phyloP scores from a whole-genome alignment of 2,113 vertebrate species.

The Laticauda laticaudata region DNA sequence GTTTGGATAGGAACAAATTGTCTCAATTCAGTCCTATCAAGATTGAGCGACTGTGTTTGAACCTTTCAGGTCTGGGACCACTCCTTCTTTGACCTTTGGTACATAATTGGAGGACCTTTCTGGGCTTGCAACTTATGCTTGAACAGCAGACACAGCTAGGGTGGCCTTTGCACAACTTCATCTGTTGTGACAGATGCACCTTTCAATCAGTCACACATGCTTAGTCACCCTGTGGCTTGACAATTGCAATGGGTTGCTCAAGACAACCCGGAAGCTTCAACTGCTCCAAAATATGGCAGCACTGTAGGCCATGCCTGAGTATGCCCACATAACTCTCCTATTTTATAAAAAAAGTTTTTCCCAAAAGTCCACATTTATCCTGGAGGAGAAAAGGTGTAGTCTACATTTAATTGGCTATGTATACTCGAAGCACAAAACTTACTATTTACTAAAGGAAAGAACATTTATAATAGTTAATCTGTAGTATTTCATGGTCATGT shows the following conservation, averaged over 20 bases:
- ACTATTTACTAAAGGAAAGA: not conserved
- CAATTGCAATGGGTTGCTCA: not conserved
- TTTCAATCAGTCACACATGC: not conserved
- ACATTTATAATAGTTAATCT: slow-evolving; percentile 25
- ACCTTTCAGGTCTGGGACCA: not conserved
- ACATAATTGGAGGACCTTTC: not conserved
- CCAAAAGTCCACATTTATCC: not conserved
- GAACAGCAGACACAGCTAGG: not conserved
- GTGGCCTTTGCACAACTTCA: not conserved
- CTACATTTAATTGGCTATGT: not conserved
- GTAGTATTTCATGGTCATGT: slow-evolving; percentile 53
- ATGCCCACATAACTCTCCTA: not conserved
- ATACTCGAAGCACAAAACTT: not conserved
- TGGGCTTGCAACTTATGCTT: not conserved
- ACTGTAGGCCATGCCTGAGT: not conserved
- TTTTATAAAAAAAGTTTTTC: not conserved
- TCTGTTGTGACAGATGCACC: not conserved
- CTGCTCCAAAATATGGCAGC: not conserved
- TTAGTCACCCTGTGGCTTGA: not conserved
- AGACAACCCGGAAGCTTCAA: not conserved
- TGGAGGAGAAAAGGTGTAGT: not conserved
- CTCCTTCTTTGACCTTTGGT: not conserved
- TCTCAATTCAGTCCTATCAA: not conserved
- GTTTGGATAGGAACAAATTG: not conserved
- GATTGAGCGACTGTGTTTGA: not conserved